Evolutionary conservation across 2,888 invertebrate species (phyloP).

Genomic region (Ophion costatus): DNA sequence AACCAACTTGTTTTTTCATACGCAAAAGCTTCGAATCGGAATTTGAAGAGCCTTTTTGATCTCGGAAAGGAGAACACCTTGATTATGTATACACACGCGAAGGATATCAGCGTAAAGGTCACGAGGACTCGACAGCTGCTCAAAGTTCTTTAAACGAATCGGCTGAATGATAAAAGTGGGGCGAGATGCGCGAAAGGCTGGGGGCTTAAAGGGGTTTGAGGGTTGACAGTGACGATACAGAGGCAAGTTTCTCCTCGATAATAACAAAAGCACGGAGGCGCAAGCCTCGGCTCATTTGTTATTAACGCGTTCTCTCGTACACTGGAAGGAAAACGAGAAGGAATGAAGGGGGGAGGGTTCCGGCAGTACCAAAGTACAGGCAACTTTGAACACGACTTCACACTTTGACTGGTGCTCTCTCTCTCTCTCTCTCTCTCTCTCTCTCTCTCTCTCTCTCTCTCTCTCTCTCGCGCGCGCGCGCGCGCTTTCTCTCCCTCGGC

Average conservation of each 20-base stretch:
- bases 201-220: constrained; percentile 40
- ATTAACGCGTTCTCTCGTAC: constrained; percentile 75
- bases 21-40: neutral
- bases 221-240: constrained; percentile 80
- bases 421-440: constrained; percentile 63
- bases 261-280: constrained; percentile 81
- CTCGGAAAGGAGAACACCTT: constrained; percentile 6
- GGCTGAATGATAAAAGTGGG: constrained; percentile 78
- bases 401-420: constrained; percentile 80
- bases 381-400: constrained; percentile 83
- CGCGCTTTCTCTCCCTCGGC: neutral
- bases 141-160: constrained; percentile 81
- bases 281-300: constrained; percentile 80
- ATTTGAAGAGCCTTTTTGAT: neutral
- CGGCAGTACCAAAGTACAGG: constrained; percentile 77
- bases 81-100: neutral
- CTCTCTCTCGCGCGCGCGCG: neutral
- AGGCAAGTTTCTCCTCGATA: constrained; percentile 79
- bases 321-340: constrained; percentile 40
- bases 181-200: constrained; percentile 31
- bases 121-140: constrained; percentile 74
- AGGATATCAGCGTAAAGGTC: constrained; percentile 46
- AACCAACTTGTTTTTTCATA: no score
- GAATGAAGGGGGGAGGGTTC: constrained; percentile 23
- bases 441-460: neutral